phyloP scores from a whole-genome alignment of 2,113 vertebrate genomes.

The Gracilinanus agilis region DNA sequence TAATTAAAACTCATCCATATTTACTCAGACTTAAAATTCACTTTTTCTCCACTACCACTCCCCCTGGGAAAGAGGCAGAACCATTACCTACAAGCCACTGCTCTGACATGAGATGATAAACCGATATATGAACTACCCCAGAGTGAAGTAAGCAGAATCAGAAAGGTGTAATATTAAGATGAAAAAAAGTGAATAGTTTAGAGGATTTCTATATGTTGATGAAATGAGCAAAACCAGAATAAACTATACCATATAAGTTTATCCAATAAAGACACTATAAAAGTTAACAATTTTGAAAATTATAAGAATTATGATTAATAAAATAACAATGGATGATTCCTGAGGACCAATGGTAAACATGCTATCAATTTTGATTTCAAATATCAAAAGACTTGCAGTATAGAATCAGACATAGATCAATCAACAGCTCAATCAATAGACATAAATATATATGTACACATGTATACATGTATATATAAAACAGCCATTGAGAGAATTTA shows the following conservation, averaged over 20 bases:
- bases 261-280: not conserved
- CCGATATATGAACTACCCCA: not conserved
- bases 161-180: not conserved
- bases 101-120: not conserved
- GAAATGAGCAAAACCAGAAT: not conserved
- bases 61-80: not conserved
- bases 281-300: not conserved
- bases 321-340: not conserved
- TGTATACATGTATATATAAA: not conserved
- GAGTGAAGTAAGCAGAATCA: not conserved
- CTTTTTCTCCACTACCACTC: not conserved
- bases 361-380: too few species aligned
- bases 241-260: not conserved
- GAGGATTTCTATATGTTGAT: not conserved
- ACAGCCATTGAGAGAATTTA: not conserved
- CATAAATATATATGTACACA: not conserved
- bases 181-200: not conserved
- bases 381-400: not conserved
- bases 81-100: not conserved
- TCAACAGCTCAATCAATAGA: not conserved
- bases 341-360: not conserved
- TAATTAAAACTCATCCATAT: not conserved
- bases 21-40: not conserved
- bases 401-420: not conserved
- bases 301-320: not conserved